Evolutionary conservation across 2,888 invertebrate species (phyloP), one percentile per base, ranked within the genome.

Genomic region (Dicycla oo): DNA sequence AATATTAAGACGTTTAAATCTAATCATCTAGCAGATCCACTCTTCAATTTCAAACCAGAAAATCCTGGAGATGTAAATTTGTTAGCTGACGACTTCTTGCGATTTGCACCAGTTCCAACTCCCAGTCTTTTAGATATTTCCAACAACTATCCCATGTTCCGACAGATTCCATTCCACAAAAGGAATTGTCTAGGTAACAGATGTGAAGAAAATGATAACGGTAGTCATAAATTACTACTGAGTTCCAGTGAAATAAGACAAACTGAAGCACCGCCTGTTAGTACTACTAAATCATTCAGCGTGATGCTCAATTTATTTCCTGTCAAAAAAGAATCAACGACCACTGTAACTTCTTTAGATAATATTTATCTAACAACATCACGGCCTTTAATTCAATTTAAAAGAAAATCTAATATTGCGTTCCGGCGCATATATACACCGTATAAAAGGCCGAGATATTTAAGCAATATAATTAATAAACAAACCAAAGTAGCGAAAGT

Each of bases 41-140:
- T 98, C 79, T 97, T 97, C 87, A 96, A 96, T 3, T 98, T 96
- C 86, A 98, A 97, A 88, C 98, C 98, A 0, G 97, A 97, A 73
- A 97, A 97, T 80, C 98, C 98, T 0, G 97, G 97, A 49, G 98
- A 98, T 70, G 97, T 98, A 0, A 98, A 98, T 92, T 93, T 98
- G 54, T 88, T 98, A 81, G 98, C 98, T 5, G 97, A 97, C 68
- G 90, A 90, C 34, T 91, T 90, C 70, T 80, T 92, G 10, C 89
- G 92, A 78, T 95, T 95, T 84, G 89, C 93, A n/a, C 94, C 94
- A 15, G 72, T 86, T 38, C 74, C 86, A 15, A 86, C 85, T 26
- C 77, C 87, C 13, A 88, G 83, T 68, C 69, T 87, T 54, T 64
- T 77, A 34, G 86, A 87, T 63, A 88, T 69, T 53, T 72, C 81